Evolutionary conservation across 1,140 invertebrate species (phyloP), one percentile per base, ranked within the genome.

Genomic region (Drosophila melanica): DNA sequence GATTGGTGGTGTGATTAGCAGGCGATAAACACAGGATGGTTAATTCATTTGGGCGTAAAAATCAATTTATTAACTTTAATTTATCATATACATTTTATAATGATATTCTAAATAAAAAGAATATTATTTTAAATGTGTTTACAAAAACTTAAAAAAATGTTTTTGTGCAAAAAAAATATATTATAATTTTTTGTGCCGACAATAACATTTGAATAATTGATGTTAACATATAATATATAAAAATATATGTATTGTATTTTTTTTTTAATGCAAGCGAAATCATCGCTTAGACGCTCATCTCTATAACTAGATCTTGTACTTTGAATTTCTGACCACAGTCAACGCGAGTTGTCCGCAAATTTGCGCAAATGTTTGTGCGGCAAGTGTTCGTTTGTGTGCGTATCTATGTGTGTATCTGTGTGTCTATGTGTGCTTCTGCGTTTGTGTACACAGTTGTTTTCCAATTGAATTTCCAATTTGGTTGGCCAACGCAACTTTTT

Each of bases 391-490:
- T 18, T 16, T 20, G 14, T 67, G 20, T 74, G 37, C 50, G 51
- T 51, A 35, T 35, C 33, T 35, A 35, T 35, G 41, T 63, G 39
- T 42, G 27, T 51, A 23, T 57, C 30, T 47, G 41, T 47, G 41
- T 79, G 27, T 57, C 23, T 75, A 20, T 33, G 18, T 33, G 18
- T 57, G 35, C 58, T 35, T 67, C 44, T 65, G 44, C 44, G 39
- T 58, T 41, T 79, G 9, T 70, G 42, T 51, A 60, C 37, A 39
- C 64, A 68, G 70, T 74, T 65, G 63, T 60, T 71, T 87, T 86
- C 75, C 78, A 87, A 87, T 87, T 86, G 75, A 68, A 82, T 79
- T 86, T 82, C 65, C 67, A 87, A 87, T 82, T 76, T 44, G 42
- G 47, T 62, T 86, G 65, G 70, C 76, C 60, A 77, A 39, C 67